Base-by-base conservation (phyloP, 2,797 vertebrate genomes). In the Cuculus canorus region DNA sequence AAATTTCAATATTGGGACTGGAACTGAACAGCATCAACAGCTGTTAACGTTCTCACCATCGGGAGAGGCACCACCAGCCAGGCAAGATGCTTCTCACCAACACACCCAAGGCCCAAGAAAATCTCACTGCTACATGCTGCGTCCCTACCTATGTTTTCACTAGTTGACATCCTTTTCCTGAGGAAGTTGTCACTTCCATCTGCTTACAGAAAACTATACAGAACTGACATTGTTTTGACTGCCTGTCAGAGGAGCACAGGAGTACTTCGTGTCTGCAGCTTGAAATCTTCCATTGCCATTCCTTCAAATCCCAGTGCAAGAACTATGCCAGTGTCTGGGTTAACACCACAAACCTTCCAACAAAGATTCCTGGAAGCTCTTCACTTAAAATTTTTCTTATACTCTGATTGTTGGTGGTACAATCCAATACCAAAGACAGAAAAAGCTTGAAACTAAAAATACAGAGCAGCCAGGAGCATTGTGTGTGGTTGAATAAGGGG, bases 401-500 rank as follows among this genome's bases (percentile, higher is more conserved):
- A 45, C 32, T 7, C 65, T 75, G 66, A 82, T 39, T 86, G 39
- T 60, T 71, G 32, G 30, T 91, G 68, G 73, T 85, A 92, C 53
- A 86, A 77, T 39, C 22, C 2, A 4, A 53, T 41, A 82, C 37
- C 81, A 90, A 93, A 95, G 39, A 93, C 28, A 93, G 78, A 56
- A 94, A 90, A 73, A 2, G 5, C n/a, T 75, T 82, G 57, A 79
- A 86, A 64, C 64, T 80, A 87, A 82, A 94, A 90, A 92, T 88
- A 82, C 11, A 54, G 45, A 88, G 64, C 53, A 88, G 78, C 22
- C 63, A 68, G 37, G 32, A 27, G 88, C 91, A 77, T 71, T 84
- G 68, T 78, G 73, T 91, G 92, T 69, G 92, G 88, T 93, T 94
- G 82, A 96, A 64, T 68, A 84, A 88, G 64, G 90, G 86, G 88